Conservation (phyloP, 2,797 vertebrate species). For the Poecile montanus region DNA sequence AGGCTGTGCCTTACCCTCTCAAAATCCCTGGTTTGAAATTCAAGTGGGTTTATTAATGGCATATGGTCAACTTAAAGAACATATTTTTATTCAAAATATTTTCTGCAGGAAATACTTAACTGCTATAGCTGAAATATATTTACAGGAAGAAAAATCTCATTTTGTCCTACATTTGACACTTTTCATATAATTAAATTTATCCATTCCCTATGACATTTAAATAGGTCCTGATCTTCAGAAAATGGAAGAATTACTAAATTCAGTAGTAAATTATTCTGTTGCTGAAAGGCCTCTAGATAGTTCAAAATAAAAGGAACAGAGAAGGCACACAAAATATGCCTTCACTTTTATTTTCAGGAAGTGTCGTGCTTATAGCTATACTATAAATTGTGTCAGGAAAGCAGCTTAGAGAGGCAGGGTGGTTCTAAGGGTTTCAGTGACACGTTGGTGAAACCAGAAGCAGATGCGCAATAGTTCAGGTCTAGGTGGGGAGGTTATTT, state of each 20-base stretch:
- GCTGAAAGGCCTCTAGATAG: not conserved
- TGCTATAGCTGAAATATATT: not conserved
- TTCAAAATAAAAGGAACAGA: not conserved
- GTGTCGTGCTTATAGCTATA: not conserved
- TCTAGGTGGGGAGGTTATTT: not conserved
- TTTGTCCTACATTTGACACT: not conserved
- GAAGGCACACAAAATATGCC: not conserved
- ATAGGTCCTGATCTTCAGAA: not conserved
- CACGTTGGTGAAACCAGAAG: not conserved
- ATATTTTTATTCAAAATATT: conserved; percentile 2
- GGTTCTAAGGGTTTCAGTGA: not conserved
- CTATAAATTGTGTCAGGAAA: not conserved
- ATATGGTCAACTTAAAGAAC: not conserved
- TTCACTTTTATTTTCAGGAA: not conserved
- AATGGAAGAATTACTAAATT: not conserved
- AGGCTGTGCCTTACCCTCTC: not conserved
- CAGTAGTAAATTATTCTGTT: not conserved
- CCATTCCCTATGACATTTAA: conserved; percentile 15
- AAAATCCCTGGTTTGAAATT: not conserved
- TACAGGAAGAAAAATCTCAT: not conserved
- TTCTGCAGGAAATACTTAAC: conserved; percentile 4
- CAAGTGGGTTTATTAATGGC: not conserved
- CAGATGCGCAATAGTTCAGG: not conserved
- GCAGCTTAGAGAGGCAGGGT: not conserved
- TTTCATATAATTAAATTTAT: conserved; percentile 14